Conservation (phyloP, 2,888 invertebrate genomes). For the Syrphus vitripennis region DNA sequence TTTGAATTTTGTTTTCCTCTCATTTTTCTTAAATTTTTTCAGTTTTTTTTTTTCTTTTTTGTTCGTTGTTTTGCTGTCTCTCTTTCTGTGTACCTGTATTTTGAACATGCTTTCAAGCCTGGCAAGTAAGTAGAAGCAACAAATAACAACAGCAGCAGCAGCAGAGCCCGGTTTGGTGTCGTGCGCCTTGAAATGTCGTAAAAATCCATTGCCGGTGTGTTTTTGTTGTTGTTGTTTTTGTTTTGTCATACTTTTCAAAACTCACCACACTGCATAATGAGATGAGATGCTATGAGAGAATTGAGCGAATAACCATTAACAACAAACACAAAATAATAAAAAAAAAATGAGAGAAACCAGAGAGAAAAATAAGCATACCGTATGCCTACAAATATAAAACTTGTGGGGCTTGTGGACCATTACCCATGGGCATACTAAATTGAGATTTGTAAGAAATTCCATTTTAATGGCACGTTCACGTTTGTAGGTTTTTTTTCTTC, state of each 20-base stretch:
- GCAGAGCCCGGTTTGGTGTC: constrained; percentile 48
- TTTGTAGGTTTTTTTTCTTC: constrained; percentile 18
- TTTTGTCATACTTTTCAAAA: constrained; percentile 34
- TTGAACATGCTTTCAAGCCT: constrained; percentile 50
- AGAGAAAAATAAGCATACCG: not conserved
- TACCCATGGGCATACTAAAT: constrained; percentile 66
- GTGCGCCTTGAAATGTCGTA: constrained; percentile 60
- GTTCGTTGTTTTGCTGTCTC: not conserved
- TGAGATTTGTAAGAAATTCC: constrained; percentile 70
- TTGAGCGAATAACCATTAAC: not conserved
- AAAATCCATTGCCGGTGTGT: constrained; percentile 64
- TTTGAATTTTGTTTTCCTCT: constrained; percentile 60
- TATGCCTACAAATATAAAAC: constrained; percentile 31
- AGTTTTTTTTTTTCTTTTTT: not conserved
- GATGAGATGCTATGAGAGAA: constrained; percentile 21
- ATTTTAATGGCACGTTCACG: constrained; percentile 65
- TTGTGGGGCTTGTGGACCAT: constrained; percentile 44
- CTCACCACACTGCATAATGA: constrained; percentile 64
- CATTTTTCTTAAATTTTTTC: constrained; percentile 30
- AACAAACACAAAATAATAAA: not conserved
- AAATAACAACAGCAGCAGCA: constrained; percentile 20
- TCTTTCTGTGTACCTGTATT: constrained; percentile 46
- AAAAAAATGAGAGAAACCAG: not conserved
- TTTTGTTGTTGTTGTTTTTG: constrained; percentile 21
- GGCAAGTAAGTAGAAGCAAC: constrained; percentile 15